A percentile compares a stretch with the other conserved stretches of the same genome.
Conservation (phyloP, 2,888 invertebrate species). For the Microctonus aethiopoides region DNA sequence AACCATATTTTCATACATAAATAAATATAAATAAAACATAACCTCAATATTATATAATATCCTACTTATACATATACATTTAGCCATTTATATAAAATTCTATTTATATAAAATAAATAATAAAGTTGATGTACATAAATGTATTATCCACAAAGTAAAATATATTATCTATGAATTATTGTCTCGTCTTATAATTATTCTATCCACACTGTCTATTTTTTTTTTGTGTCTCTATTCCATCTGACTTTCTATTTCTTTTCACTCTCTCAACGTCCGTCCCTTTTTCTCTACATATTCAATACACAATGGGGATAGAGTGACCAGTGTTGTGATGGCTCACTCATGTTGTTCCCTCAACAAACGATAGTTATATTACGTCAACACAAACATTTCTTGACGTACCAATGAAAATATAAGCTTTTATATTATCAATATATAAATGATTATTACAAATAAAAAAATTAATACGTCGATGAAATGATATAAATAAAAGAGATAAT, state of each 20-base stretch:
- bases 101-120: neutral
- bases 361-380: neutral
- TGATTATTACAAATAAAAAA: neutral
- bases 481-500: too few species aligned
- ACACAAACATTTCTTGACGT: neutral
- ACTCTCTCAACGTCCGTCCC: neutral
- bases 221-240: neutral
- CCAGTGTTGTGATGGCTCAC: neutral
- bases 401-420: neutral
- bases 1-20: too few species aligned
- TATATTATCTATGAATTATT: too few species aligned
- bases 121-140: neutral
- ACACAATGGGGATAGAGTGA: neutral
- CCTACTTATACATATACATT: neutral
- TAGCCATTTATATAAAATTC: neutral
- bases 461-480: too few species aligned
- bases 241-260: neutral
- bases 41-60: neutral
- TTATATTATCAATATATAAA: neutral
- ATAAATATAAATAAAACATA: conserved; percentile 11
- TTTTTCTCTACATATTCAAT: too few species aligned
- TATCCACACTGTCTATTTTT: neutral
- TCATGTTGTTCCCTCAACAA: neutral
- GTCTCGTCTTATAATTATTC: too few species aligned
- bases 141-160: too few species aligned